A percentile compares a stretch with the other conserved stretches of the same genome.
These are phyloP conservation scores for Cacatua alba DNA, from an alignment of 2,113 vertebrate species.

Conservation along the genomic window DNA sequence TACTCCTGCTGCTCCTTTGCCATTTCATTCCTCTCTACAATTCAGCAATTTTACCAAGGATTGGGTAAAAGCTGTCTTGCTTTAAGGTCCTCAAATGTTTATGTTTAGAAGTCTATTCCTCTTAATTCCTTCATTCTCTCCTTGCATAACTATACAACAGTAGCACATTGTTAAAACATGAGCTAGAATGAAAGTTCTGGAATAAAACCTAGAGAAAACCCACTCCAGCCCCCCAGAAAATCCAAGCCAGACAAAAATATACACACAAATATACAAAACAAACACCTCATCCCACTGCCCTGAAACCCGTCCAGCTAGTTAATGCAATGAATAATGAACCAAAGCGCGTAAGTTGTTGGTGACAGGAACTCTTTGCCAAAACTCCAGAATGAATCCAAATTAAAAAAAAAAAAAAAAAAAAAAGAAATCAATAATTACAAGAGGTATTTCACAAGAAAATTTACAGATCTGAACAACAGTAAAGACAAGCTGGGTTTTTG, in stretches of 20 bases:
- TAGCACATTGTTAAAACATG: not conserved
- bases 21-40: not conserved
- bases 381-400: not conserved
- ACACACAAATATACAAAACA: not conserved
- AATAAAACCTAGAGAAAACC: not conserved
- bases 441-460: not conserved
- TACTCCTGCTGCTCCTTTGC: not conserved
- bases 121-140: not conserved
- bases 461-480: not conserved
- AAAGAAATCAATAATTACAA: not conserved
- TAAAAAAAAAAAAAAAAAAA: not conserved
- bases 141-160: not conserved
- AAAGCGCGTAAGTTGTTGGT: not conserved
- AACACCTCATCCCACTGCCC: not conserved
- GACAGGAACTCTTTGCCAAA: not conserved
- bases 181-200: not conserved
- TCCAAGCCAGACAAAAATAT: not conserved
- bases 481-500: not conserved
- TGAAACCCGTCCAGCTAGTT: not conserved
- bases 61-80: not conserved
- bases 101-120: not conserved
- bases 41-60: not conserved
- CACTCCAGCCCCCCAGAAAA: rapidly evolving
- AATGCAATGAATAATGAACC: not conserved
- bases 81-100: not conserved